Percentiles rank a stretch among this genome's conserved stretches.
phyloP scores from a whole-genome alignment of 2,113 vertebrate species.

The Jaculus jaculus region DNA sequence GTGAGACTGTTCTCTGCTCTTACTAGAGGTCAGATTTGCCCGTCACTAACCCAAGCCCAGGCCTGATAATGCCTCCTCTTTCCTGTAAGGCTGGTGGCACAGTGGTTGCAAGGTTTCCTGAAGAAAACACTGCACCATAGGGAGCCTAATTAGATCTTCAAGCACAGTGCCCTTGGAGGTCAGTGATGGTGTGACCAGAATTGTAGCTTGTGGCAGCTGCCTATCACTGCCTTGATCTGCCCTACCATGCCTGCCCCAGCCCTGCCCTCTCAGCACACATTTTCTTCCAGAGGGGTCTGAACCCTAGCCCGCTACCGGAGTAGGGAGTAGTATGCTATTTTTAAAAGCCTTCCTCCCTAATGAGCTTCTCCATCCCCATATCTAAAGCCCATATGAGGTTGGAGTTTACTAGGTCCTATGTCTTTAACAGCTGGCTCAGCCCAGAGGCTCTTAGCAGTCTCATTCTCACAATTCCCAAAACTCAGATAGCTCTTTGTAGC shows the following conservation, averaged over 20 bases:
- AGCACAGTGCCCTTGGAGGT: constrained; percentile 12
- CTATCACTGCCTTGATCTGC: not conserved
- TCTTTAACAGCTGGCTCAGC: constrained; percentile 72
- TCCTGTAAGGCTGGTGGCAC: constrained; percentile 2
- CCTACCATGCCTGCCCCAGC: not conserved
- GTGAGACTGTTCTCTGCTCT: constrained; percentile 48
- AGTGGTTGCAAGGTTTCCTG: constrained; percentile 17
- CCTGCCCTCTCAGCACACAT: constrained; percentile 38
- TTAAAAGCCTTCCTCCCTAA: constrained; percentile 66
- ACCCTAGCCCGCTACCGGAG: constrained; percentile 51
- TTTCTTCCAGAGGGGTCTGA: constrained; percentile 50
- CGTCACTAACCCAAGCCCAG: not conserved
- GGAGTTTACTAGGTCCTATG: constrained; percentile 61
- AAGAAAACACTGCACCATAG: not conserved
- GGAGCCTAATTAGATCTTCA: constrained; percentile 55
- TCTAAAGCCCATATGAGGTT: constrained; percentile 57
- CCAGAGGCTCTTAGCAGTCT: constrained; percentile 64
- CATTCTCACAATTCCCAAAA: constrained; percentile 75
- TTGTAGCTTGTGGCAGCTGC: not conserved
- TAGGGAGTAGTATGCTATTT: constrained; percentile 57
- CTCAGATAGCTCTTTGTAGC: constrained; percentile 40
- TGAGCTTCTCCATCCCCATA: constrained; percentile 70
- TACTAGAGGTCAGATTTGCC: not conserved
- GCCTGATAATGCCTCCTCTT: not conserved
- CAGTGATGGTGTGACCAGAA: constrained; percentile 1